Conservation (phyloP, 2,113 vertebrate genomes). For the Plestiodon gilberti region DNA sequence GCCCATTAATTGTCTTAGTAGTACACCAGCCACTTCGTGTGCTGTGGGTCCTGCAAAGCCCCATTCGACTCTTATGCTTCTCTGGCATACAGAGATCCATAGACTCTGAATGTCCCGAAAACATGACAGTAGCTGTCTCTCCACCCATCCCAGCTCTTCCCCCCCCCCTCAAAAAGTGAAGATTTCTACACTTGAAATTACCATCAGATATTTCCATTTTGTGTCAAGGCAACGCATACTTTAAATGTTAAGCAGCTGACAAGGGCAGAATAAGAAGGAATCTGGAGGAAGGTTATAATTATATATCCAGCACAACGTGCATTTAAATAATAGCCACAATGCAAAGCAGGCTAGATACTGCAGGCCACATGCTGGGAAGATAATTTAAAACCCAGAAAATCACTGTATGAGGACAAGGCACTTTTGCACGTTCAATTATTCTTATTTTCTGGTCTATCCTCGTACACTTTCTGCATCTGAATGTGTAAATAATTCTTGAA, state of each 20-base stretch:
- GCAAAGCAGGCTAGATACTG: slow-evolving; percentile 37
- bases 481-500: slow-evolving; percentile 20
- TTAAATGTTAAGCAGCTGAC: slow-evolving; percentile 36
- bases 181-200: slow-evolving; percentile 9
- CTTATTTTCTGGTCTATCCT: slow-evolving; percentile 38
- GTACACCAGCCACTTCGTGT: neutral
- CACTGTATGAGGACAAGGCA: slow-evolving; percentile 57
- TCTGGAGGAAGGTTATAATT: slow-evolving; percentile 14
- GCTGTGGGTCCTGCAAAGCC: neutral
- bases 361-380: slow-evolving; percentile 57
- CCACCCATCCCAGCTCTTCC: neutral
- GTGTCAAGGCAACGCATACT: slow-evolving; percentile 29
- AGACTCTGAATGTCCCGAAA: slow-evolving; percentile 10
- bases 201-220: slow-evolving; percentile 39
- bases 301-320: slow-evolving; percentile 26
- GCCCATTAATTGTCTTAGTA: neutral
- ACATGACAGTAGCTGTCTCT: neutral
- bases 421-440: slow-evolving; percentile 28
- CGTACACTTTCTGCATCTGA: slow-evolving; percentile 16
- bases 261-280: slow-evolving; percentile 51
- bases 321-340: neutral
- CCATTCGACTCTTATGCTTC: too few relatives aligned
- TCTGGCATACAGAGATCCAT: neutral
- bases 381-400: slow-evolving; percentile 46
- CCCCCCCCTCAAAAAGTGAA: slow-evolving; percentile 31